Evolutionary conservation across 2,113 vertebrate species (phyloP).

Genomic region (human (Homo sapiens)): GRCh38 chr4:107115501-107116000

Average conservation of each 20-base stretch:
- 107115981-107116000: not conserved
- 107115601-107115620: not conserved
- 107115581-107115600: not conserved
- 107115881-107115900: not conserved
- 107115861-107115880: not conserved
- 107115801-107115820: not conserved
- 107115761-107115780: not conserved
- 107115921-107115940: not conserved
- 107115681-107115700: not conserved
- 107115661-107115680: not conserved
- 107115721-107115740: not conserved
- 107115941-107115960: no score
- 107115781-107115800: not conserved
- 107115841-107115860: not conserved
- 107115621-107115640: not conserved
- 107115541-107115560: not conserved
- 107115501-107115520: not conserved
- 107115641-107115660: not conserved
- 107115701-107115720: not conserved
- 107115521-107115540: not conserved
- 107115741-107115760: not conserved
- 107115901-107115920: not conserved
- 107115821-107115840: not conserved
- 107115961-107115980: not conserved
- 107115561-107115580: not conserved